Evolutionary conservation across 2,113 vertebrate species (phyloP).

Genomic region (Micromys minutus): DNA sequence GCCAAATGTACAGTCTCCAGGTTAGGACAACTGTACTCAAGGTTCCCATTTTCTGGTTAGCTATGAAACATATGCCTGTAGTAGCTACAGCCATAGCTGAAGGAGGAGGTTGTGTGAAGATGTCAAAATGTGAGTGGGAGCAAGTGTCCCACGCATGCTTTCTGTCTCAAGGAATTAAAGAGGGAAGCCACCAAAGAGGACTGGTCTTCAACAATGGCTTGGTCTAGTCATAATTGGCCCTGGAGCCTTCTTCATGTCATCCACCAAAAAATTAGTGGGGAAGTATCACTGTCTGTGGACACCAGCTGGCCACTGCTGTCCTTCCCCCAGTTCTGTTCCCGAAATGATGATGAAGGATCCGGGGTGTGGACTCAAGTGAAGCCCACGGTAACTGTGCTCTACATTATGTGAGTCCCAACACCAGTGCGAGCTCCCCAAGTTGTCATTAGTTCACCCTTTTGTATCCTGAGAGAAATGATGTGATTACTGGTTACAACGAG

Average conservation of each 20-base stretch:
- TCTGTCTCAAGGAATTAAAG: background rate
- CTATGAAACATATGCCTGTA: background rate
- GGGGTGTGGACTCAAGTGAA: background rate
- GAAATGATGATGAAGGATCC: background rate
- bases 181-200: background rate
- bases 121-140: fast-evolving
- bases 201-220: background rate
- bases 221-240: background rate
- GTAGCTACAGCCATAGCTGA: no score
- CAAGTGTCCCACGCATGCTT: no score
- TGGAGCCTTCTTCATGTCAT: background rate
- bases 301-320: background rate
- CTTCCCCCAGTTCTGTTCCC: background rate
- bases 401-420: background rate
- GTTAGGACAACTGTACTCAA: fast-evolving
- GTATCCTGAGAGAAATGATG: background rate
- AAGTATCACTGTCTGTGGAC: background rate
- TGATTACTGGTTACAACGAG: no score
- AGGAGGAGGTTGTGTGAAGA: background rate
- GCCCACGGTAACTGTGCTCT: fast-evolving
- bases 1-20: background rate
- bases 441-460: background rate
- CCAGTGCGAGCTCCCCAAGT: no score
- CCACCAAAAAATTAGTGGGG: background rate
- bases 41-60: background rate